Conservation (phyloP, 1,140 invertebrate genomes). For the Micrasema longulum region DNA sequence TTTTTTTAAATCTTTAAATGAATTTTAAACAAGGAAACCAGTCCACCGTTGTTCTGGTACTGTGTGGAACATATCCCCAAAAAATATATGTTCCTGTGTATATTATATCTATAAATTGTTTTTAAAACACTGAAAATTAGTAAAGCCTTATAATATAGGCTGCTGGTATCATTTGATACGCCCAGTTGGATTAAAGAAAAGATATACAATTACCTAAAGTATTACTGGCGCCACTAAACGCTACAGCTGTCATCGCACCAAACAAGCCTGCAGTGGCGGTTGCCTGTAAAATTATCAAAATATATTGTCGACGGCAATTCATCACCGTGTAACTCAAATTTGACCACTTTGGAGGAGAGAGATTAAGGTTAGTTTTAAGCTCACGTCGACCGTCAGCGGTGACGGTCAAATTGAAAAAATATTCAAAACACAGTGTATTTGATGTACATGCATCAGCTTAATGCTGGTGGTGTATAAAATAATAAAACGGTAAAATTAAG, state of each 20-base stretch:
- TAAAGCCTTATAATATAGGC: too few relatives aligned
- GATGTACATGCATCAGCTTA: too few relatives aligned
- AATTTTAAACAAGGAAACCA: too few relatives aligned
- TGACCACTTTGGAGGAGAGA: too few relatives aligned
- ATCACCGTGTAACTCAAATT: background rate
- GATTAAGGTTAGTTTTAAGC: background rate
- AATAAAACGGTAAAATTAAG: background rate
- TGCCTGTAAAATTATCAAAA: constrained; percentile 56
- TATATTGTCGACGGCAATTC: background rate
- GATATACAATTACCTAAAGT: constrained; percentile 77
- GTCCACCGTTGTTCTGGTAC: background rate
- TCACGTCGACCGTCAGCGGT: background rate
- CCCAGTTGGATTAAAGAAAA: too few relatives aligned
- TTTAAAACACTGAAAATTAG: too few relatives aligned
- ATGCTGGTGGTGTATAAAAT: background rate
- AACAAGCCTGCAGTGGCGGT: constrained; percentile 89
- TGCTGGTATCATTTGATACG: too few relatives aligned
- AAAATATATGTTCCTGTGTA: background rate
- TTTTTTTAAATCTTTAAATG: too few relatives aligned
- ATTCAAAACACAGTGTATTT: too few relatives aligned
- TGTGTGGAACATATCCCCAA: background rate
- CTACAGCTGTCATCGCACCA: constrained; percentile 88
- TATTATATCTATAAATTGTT: constrained; percentile 23
- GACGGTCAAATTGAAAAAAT: background rate
- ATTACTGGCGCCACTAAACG: constrained; percentile 82